Evolutionary conservation across 2,113 vertebrate genomes (phyloP).

Genomic region (Psittacula cyanocephala): DNA sequence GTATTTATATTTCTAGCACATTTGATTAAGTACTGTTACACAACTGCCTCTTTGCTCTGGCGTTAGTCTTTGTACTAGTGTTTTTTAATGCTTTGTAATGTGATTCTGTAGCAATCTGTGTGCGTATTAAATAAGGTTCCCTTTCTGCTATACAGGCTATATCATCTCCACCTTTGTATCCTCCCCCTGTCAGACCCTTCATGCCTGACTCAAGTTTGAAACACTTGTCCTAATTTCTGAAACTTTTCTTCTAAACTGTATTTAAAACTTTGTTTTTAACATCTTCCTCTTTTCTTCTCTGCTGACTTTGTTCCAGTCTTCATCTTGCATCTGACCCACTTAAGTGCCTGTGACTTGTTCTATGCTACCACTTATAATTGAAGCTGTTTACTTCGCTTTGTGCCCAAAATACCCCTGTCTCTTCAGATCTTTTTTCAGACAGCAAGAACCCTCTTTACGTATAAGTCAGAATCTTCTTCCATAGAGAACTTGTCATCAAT

Average conservation of each 20-base stretch:
- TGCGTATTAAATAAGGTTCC: not conserved
- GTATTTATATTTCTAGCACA: conserved; percentile 23
- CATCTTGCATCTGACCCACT: conserved; percentile 26
- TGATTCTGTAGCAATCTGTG: not conserved
- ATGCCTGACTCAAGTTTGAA: not conserved
- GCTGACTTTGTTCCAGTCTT: conserved; percentile 37
- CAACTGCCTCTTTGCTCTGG: not conserved
- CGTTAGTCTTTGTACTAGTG: not conserved
- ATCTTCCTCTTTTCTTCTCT: conserved; percentile 14
- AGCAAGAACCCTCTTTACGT: not conserved
- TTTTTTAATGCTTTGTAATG: not conserved
- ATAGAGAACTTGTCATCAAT: not conserved
- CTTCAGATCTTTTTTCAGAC: conserved; percentile 41
- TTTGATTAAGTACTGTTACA: conserved; percentile 28
- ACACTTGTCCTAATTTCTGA: not conserved
- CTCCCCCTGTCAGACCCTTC: not conserved
- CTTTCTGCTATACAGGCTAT: not conserved
- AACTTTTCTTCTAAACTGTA: not conserved
- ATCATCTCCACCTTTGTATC: not conserved
- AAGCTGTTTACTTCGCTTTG: conserved; percentile 43
- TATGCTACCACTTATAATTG: conserved; percentile 14
- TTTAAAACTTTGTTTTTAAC: conserved; percentile 23
- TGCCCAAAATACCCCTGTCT: conserved; percentile 11
- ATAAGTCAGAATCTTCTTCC: not conserved
- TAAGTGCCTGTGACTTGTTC: conserved; percentile 43